Base-by-base conservation (phyloP, 30 jellyfish, hydroid and myxozoan species). In the Catostylus mosaicus region DNA sequence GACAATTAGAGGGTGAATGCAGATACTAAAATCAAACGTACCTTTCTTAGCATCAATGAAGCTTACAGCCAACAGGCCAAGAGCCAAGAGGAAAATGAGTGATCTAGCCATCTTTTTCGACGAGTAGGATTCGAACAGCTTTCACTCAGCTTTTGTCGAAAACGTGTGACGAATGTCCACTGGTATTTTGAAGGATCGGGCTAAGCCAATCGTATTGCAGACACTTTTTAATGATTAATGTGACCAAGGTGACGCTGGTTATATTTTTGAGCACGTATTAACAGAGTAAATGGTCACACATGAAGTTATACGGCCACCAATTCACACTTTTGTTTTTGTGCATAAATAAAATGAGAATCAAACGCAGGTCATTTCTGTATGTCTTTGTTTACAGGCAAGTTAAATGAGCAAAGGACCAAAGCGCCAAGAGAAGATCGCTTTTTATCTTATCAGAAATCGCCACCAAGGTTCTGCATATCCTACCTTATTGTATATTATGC, bases 1-100 rank as follows among this genome's bases (percentile, higher is more conserved):
- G n/a, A n/a, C n/a, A n/a, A n/a, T n/a, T n/a, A n/a, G n/a, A n/a
- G n/a, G n/a, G n/a, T n/a, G n/a, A n/a, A n/a, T n/a, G n/a, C n/a
- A n/a, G n/a, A n/a, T n/a, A n/a, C n/a, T n/a, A n/a, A n/a, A 16
- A 48, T 11, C 18, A 37, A 73, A 1, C 93, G 22, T 68, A 73
- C 93, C 93, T 83, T 73, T 71, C 93, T 83, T 83, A 6, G 86
- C 93, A 10, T 80, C 90, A 19, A 59, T 71, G 47, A 61, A 22
- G n/a, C 50, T 69, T 46, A 83, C 85, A 83, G 93, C 93, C 86
- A 83, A 43, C 27, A 69, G 93, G 86, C 93, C 93, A 7, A 83
- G 50, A 20, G 57, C 75, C 86, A 83, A 46, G 77, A 69, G 74
- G 52, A 80, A 32, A 36, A 80, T 51, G 40, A 80, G 51, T 35